Conservation (phyloP, 2,113 vertebrate genomes). For the Aramus guarauna region DNA sequence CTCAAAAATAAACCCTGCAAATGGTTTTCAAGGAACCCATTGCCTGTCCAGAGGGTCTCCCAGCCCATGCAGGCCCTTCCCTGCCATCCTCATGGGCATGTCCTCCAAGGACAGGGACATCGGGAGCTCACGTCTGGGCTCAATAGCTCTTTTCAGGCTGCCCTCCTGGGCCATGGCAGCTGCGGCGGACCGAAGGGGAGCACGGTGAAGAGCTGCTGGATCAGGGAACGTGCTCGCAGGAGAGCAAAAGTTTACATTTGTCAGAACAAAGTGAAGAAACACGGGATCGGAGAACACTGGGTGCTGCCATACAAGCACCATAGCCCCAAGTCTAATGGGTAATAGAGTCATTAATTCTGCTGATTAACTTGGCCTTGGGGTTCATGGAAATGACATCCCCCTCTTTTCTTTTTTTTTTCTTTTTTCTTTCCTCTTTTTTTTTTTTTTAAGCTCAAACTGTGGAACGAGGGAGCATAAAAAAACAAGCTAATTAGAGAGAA, state of each 20-base stretch:
- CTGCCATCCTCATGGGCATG: rapidly evolving
- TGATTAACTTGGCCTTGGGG: constrained; percentile 84
- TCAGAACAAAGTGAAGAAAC: constrained; percentile 44
- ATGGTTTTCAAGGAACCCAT: neutral
- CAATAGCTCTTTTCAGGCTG: neutral
- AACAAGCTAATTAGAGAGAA: constrained; percentile 81
- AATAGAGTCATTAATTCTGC: constrained; percentile 84
- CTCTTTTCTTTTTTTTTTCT: constrained; percentile 21
- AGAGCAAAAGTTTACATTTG: constrained; percentile 63
- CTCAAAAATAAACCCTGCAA: neutral
- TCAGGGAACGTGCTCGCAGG: neutral
- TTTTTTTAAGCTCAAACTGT: constrained; percentile 63
- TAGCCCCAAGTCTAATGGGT: constrained; percentile 72
- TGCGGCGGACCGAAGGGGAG: neutral
- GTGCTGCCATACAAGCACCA: constrained; percentile 33
- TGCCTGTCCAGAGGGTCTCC: neutral
- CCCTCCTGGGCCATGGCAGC: neutral
- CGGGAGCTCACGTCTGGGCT: rapidly evolving
- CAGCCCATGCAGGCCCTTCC: neutral
- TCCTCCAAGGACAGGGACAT: neutral
- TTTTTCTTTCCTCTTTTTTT: neutral
- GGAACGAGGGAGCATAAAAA: constrained; percentile 71
- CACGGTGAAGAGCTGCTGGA: neutral
- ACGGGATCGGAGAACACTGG: neutral
- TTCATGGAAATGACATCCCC: constrained; percentile 76